Conservation (phyloP, 2,797 vertebrate genomes). For the Acipenser oxyrinchus region DNA sequence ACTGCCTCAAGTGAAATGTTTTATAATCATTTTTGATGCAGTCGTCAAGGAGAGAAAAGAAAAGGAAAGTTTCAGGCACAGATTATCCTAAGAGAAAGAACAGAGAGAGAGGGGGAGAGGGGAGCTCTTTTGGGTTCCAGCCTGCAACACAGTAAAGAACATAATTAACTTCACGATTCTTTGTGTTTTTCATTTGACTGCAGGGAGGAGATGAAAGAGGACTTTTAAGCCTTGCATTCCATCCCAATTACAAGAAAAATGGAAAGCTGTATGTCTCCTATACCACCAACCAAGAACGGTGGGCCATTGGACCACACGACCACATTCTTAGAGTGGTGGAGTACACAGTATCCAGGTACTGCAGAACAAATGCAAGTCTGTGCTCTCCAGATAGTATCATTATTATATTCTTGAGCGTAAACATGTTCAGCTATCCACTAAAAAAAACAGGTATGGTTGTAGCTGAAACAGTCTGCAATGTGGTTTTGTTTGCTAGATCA, state of each 20-base stretch:
- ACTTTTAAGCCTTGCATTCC: slow-evolving; percentile 98
- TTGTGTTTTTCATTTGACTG: slow-evolving; percentile 96
- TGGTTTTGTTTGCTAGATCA: too few species aligned
- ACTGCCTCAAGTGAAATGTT: slow-evolving; percentile 77
- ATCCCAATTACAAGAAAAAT: slow-evolving; percentile 99
- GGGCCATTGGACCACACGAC: slow-evolving; percentile 96
- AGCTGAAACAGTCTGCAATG: too few species aligned
- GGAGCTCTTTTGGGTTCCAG: slow-evolving; percentile 62
- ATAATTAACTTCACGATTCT: slow-evolving; percentile 97
- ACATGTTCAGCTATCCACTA: too few species aligned
- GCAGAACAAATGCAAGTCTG: slow-evolving; percentile 32
- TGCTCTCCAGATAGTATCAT: neutral
- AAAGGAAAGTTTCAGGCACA: slow-evolving; percentile 56
- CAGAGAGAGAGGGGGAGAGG: slow-evolving; percentile 19
- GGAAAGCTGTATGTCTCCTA: slow-evolving; percentile 98
- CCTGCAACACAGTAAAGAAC: slow-evolving; percentile 70
- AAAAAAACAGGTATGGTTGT: too few species aligned
- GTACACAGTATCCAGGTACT: slow-evolving; percentile 94
- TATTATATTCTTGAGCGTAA: too few species aligned
- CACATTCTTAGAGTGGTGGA: slow-evolving; percentile 96
- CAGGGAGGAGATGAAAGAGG: slow-evolving; percentile 99
- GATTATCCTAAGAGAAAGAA: slow-evolving; percentile 51
- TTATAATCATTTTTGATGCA: slow-evolving; percentile 85
- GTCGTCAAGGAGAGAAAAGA: slow-evolving; percentile 61
- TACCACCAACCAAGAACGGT: slow-evolving; percentile 98